Base-by-base conservation (phyloP, 1,140 invertebrate species). In the Argopecten irradians region DNA sequence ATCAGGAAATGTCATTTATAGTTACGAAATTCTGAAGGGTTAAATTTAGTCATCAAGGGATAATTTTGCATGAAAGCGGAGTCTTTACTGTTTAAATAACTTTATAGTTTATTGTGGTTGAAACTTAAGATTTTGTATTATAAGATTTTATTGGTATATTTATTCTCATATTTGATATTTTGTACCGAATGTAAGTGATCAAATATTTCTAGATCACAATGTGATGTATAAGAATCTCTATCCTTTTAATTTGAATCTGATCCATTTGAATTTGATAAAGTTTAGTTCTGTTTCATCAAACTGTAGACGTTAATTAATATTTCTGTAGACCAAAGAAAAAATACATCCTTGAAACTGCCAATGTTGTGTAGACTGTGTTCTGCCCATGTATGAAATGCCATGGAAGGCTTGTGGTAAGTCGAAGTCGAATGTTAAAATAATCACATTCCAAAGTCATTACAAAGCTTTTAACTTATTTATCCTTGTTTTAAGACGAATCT, bases 381-480 rank as follows among this genome's bases (percentile, higher is more conserved):
- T 71, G 28, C 55, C 55, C 28, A 71, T 2, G 55, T 71, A 71
- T 71, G 55, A n/a, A 71, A 71, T 71, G 55, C 55, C 55, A 71
- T 71, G 55, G 55, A 71, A 71, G 55, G 55, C 55, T 71, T 71
- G 11, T 5, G n/a, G 55, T n/a, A 28, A 71, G 55, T 71, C 55
- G 13, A 16, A 71, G 55, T 71, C n/a, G 55, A 71, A 71, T 7
- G 55, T 28, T 46, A 46, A 19, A 14, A 46, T 71, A 71, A 71
- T 71, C 55, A 71, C 55, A 71, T 71, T 71, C 55, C 55, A 71
- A 71, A 71, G 55, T 71, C 55, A 71, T 71, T 71, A 28, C 28
- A n/a, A 71, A 71, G 55, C 55, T 71, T 71, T 71, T 71, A 71
- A 71, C 28, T 71, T 71, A 71, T 71, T 71, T 71, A 71, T 71